Percentiles rank a stretch among this genome's conserved stretches.
These are phyloP conservation scores for Chelon labrosus DNA, from an alignment of 2,797 vertebrate species.

Conservation along the genomic window DNA sequence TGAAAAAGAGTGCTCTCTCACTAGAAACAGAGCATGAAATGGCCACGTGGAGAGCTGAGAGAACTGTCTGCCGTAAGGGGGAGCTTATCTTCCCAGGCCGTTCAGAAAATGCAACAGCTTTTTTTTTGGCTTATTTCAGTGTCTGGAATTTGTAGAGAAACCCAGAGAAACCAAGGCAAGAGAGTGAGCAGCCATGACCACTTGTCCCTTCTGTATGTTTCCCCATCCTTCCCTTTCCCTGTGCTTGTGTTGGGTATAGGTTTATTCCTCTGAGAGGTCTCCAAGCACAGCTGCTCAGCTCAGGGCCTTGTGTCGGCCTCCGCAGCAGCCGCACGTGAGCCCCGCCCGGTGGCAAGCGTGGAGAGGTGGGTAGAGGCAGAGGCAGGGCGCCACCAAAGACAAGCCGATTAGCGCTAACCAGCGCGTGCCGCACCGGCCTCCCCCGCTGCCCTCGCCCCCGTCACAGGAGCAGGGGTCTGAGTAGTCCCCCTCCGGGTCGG, in stretches of 20 bases:
- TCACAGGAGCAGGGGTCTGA: slow-evolving; percentile 98
- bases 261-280: slow-evolving; percentile 37
- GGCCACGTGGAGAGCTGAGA: slow-evolving; percentile 81
- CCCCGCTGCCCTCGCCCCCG: slow-evolving; percentile 84
- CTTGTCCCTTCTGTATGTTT: slow-evolving; percentile 53
- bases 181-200: slow-evolving; percentile 52
- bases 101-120: slow-evolving; percentile 77
- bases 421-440: slow-evolving; percentile 93
- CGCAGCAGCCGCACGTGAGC: slow-evolving; percentile 94
- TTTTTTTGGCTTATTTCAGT: slow-evolving; percentile 81
- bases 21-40: slow-evolving; percentile 78
- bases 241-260: slow-evolving; percentile 75
- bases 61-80: slow-evolving; percentile 80
- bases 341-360: slow-evolving; percentile 95
- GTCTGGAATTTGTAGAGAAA: slow-evolving; percentile 81
- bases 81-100: slow-evolving; percentile 83
- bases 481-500: slow-evolving; percentile 98
- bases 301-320: slow-evolving; percentile 95
- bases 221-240: slow-evolving; percentile 72
- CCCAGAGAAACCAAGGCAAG: slow-evolving; percentile 74
- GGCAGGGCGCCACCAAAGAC: slow-evolving; percentile 96
- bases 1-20: slow-evolving; percentile 76
- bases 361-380: slow-evolving; percentile 98
- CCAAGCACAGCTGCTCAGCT: slow-evolving; percentile 82
- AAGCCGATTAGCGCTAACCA: slow-evolving; percentile 97